phyloP scores from a whole-genome alignment of 2,888 invertebrate genomes.

The Trachelus iudaicus region DNA sequence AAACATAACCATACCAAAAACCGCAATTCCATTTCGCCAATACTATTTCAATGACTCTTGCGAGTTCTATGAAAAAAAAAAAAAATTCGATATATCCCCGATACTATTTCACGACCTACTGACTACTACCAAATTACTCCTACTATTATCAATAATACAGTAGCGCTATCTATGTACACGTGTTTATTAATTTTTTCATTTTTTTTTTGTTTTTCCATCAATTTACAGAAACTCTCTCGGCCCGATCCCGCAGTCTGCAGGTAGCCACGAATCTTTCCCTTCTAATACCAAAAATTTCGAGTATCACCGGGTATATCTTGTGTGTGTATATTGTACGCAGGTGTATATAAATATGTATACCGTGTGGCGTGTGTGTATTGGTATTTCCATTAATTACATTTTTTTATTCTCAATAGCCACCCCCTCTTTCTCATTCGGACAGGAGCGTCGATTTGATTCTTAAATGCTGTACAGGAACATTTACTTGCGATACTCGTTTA shows the following conservation, averaged over 20 bases:
- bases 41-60: no score
- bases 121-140: not conserved
- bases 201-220: conserved; percentile 25
- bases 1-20: no score
- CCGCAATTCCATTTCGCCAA: no score
- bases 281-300: conserved; percentile 49
- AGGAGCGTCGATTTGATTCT: conserved; percentile 58
- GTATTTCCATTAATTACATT: not conserved
- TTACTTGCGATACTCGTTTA: conserved; percentile 50
- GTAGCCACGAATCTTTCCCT: conserved; percentile 46
- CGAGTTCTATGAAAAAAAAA: not conserved
- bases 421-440: not conserved
- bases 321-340: conserved; percentile 16
- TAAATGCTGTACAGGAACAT: conserved; percentile 66
- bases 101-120: not conserved
- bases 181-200: not conserved
- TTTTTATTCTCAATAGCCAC: not conserved
- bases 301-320: conserved; percentile 16
- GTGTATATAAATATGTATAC: not conserved
- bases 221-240: conserved; percentile 54
- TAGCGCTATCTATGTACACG: conserved; percentile 1
- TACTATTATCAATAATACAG: not conserved
- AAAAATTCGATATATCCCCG: not conserved
- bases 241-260: conserved; percentile 27
- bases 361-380: not conserved